These are phyloP conservation scores for Macrophya alboannulata DNA, from an alignment of 2,888 invertebrate genomes.

Conservation along the genomic window DNA sequence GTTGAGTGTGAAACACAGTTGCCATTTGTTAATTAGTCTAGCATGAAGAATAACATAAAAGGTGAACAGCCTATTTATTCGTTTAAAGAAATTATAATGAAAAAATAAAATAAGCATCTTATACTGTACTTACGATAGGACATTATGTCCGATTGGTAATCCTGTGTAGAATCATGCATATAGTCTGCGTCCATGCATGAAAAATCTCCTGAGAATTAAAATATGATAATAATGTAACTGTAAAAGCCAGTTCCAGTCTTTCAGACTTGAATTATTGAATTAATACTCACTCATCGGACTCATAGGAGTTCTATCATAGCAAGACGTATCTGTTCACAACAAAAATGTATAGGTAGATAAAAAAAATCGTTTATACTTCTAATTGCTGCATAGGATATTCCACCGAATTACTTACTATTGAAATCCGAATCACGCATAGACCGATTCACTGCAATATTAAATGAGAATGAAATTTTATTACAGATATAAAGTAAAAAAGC, in stretches of 20 bases:
- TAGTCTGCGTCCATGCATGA: slow-evolving; percentile 37
- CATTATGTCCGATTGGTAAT: slow-evolving; percentile 49
- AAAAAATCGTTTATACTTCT: background rate
- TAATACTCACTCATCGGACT: slow-evolving; percentile 41
- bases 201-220: slow-evolving; percentile 48
- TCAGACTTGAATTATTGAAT: background rate
- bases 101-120: background rate
- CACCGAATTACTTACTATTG: slow-evolving; percentile 31
- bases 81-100: background rate
- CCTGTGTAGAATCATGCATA: slow-evolving; percentile 37
- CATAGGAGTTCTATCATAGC: slow-evolving; percentile 29
- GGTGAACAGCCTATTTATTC: background rate
- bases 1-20: background rate
- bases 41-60: background rate
- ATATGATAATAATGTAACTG: background rate
- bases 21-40: slow-evolving; percentile 4
- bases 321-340: slow-evolving; percentile 24
- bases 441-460: slow-evolving; percentile 23
- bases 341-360: slow-evolving; percentile 22
- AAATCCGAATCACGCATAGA: slow-evolving; percentile 44
- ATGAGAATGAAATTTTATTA: background rate
- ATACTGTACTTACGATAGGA: slow-evolving; percentile 33
- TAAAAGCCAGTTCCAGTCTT: background rate
- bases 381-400: background rate
- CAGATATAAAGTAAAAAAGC: background rate